Evolutionary conservation across 1,140 invertebrate species (phyloP), one percentile per base, ranked within the genome.

Genomic region (Nylanderia fulva): DNA sequence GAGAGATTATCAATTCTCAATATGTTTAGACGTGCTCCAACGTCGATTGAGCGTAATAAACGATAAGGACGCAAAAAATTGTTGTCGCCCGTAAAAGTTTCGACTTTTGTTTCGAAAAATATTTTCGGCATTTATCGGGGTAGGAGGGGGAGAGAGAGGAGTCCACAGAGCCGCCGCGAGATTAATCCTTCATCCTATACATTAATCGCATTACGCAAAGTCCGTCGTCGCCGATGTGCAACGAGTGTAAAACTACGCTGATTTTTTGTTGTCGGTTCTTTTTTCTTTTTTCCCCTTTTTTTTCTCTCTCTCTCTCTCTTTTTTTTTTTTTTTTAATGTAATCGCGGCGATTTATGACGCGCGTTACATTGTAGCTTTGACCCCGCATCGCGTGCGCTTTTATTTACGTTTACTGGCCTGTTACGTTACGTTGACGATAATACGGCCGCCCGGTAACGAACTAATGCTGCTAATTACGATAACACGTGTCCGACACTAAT

Each of bases 381-480:
- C 58, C 66, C 48, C 71, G 36, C 77, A 36, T 63, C 71, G 56
- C 42, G n/a, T 74, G 79, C 21, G 60, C 71, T 52, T 84, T 66
- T 76, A 52, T 84, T 84, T 76, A 63, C 27, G n/a, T 83, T 75
- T 75, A 27, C 54, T 56, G 15, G 15, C 74, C 48, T 5, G 33
- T 45, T 52, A 29, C 58, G n/a, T 48, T 36, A 27, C 36, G 11
- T 58, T 24, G 58, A 42, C 58, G 72, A 76, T 54, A 61, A 61
- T 63, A 63, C 36, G 42, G 71, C 42, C 58, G 36, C 24, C 3
- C n/a, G 52, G 66, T 82, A 82, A 84, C 56, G 58, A 84, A 63
- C 42, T 75, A 71, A 82, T 42, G 36, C 15, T 29, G 69, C 68
- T 83, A 84, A 84, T 84, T 76, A 64, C 80, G 80, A 84, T 84